Base-by-base conservation (phyloP, 2,888 invertebrate species). In the Dyspetes luteomarginatus region DNA sequence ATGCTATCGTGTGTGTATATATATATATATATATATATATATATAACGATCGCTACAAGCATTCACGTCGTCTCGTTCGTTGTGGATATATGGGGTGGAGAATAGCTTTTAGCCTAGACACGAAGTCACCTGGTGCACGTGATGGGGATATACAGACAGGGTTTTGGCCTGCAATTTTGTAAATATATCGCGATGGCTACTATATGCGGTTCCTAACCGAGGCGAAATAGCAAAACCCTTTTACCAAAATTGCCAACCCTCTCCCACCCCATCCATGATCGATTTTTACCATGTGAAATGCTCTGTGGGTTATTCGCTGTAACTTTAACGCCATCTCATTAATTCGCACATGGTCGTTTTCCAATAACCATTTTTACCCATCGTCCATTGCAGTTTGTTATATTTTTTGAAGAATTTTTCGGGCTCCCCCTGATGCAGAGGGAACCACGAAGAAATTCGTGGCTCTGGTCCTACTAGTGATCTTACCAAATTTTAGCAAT, bases 181-280 rank as follows among this genome's bases (percentile, higher is more conserved):
- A n/a, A 7, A 48, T 48, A 48, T 5, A 48, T 7, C 48, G 48
- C 17, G 48, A 48, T 17, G 15, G 36, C 12, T 67, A 19, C 26
- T 45, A 22, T 62, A 60, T 50, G 58, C 62, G 77, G 73, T 65
- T 58, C 43, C 60, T 69, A 60, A 64, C 65, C 26, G 41, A 82
- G 85, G 85, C 74, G 80, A 86, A 89, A 90, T 89, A 88, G 87
- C 85, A 77, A 88, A 91, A 91, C 90, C 91, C 91, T 91, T 91
- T 91, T 90, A 91, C 90, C 86, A 86, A 90, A 91, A 91, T 91
- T 91, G 89, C 89, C 85, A 67, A 19, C 41, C 45, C 9, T 30
- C 62, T 45, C 24, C 48, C 41, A 5, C 60, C 19, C 41, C 0
- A 17, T 5, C 28, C 22, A 17, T 19, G 22, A n/a, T 3, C n/a